Percentiles rank a stretch among this genome's conserved stretches.
Conservation (phyloP, 2,888 invertebrate species). For the Steromphala cineraria region DNA sequence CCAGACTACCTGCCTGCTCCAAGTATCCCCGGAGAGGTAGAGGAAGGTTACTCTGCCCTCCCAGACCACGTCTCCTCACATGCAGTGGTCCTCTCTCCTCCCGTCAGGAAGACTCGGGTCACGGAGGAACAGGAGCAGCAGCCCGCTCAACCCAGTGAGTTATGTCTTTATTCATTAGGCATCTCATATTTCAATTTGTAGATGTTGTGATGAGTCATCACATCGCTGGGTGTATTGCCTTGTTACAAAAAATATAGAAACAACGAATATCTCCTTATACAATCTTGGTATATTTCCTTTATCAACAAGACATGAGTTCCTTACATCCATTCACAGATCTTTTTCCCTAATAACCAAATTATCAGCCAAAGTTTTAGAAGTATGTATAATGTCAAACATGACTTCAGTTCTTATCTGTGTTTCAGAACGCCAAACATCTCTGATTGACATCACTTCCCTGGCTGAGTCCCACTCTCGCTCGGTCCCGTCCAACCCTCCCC, state of each 20-base stretch:
- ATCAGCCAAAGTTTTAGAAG: no score
- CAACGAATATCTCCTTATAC: no score
- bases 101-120: conserved; percentile 61
- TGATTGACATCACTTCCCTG: conserved; percentile 46
- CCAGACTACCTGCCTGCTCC: neutral
- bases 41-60: neutral
- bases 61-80: conserved; percentile 13
- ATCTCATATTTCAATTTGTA: no score
- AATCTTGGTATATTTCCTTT: no score
- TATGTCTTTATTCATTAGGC: neutral
- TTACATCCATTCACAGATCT: no score
- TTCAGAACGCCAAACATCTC: conserved; percentile 47
- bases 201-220: no score
- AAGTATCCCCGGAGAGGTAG: neutral
- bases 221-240: neutral
- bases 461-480: conserved; percentile 30
- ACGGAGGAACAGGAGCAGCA: neutral
- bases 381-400: no score
- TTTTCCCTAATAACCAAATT: no score
- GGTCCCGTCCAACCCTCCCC: conserved; percentile 16
- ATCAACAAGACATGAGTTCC: no score
- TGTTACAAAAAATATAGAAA: no score
- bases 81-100: conserved; percentile 65
- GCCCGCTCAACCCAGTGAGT: neutral
- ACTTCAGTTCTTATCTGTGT: neutral